Conservation (phyloP, 2,113 vertebrate genomes). For the Balaeniceps rex region DNA sequence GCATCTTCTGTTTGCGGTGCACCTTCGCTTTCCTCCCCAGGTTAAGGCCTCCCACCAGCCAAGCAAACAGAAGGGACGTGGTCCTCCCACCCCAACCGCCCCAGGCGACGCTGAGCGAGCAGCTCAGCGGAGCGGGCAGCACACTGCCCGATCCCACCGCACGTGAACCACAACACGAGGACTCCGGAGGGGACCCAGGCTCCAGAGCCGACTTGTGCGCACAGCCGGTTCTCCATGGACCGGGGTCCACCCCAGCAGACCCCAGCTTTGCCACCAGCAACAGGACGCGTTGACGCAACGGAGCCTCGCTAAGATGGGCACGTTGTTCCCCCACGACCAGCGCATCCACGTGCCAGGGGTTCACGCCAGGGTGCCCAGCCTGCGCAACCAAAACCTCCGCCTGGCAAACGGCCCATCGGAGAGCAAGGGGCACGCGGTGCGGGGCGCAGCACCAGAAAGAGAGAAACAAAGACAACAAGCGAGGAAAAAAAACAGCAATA, state of each 20-base stretch:
- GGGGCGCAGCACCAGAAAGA: not conserved
- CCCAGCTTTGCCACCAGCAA: not conserved
- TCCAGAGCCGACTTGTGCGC: not conserved
- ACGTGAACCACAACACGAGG: not conserved
- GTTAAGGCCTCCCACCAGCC: not conserved
- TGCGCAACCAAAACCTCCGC: fast-evolving
- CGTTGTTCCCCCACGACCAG: not conserved
- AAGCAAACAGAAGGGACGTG: not conserved
- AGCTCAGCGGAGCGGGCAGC: not conserved
- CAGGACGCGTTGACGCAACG: fast-evolving
- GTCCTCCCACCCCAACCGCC: fast-evolving
- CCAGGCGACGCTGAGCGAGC: not conserved
- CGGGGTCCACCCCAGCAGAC: fast-evolving
- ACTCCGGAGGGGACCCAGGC: not conserved
- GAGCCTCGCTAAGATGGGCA: fast-evolving
- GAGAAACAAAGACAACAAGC: not conserved
- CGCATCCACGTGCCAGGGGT: not conserved
- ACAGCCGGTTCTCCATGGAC: fast-evolving
- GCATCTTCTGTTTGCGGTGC: fast-evolving
- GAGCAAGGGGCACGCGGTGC: not conserved
- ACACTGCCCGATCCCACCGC: not conserved
- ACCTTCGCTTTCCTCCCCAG: not conserved
- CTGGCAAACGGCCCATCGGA: fast-evolving
- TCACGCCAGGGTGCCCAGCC: not conserved
- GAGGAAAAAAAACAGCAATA: not conserved